These are phyloP conservation scores for Lasioglossum morio DNA, from an alignment of 2,888 invertebrate species.

Conservation along the genomic window DNA sequence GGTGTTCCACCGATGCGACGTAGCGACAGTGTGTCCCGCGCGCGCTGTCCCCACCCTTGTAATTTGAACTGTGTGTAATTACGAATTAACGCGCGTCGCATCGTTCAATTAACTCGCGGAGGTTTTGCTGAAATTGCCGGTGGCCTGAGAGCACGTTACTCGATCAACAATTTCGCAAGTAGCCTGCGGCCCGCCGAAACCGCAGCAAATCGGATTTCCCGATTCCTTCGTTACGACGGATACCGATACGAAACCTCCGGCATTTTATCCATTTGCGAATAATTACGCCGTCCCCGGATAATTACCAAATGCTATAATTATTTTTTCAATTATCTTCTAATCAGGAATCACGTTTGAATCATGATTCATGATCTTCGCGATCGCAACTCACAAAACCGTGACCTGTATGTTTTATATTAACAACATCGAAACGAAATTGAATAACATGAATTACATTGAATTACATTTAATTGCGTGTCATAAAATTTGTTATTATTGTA, in stretches of 20 bases:
- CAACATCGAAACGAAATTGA: no score
- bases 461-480: no score
- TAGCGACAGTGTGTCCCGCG: neutral
- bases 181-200: constrained; percentile 25
- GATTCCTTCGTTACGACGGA: constrained; percentile 14
- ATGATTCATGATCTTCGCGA: no score
- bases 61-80: constrained; percentile 44
- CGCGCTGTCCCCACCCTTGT: neutral
- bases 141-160: neutral
- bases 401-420: no score
- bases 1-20: neutral
- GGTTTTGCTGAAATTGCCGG: constrained; percentile 35
- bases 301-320: neutral
- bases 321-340: no score
- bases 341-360: no score
- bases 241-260: neutral
- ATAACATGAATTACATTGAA: no score
- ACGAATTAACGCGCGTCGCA: constrained; percentile 43
- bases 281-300: neutral
- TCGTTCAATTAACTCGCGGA: constrained; percentile 47
- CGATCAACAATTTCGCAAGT: constrained; percentile 44
- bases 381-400: no score
- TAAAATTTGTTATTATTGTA: no score
- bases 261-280: neutral
- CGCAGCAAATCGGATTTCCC: constrained; percentile 8